Percentiles rank a stretch among this genome's conserved stretches.
Conservation (phyloP, 1,140 invertebrate species). For the Drosophila jambulina region DNA sequence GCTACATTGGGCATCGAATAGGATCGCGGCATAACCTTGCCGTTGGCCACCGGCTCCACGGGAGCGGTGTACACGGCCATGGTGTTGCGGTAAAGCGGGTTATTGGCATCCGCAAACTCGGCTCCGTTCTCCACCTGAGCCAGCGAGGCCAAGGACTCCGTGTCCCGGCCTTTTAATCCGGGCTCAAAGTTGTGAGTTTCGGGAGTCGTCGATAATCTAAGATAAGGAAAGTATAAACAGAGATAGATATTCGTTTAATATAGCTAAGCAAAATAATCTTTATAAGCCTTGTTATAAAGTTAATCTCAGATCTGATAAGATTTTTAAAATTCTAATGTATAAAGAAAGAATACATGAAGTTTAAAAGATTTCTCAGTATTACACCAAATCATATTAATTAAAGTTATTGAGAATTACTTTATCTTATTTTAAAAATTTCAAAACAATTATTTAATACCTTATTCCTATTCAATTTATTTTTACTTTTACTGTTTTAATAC, state of each 20-base stretch:
- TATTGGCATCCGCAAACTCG: constrained; percentile 38
- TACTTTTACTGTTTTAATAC: constrained; percentile 10
- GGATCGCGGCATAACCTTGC: constrained; percentile 67
- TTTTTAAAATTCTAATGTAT: too few relatives aligned
- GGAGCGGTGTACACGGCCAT: constrained; percentile 59
- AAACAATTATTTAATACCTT: not conserved
- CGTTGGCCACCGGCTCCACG: constrained; percentile 29
- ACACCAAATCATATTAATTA: not conserved
- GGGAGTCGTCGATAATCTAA: constrained; percentile 95
- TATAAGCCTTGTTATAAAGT: not conserved
- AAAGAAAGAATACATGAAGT: too few relatives aligned
- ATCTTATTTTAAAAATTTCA: not conserved
- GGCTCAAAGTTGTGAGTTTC: constrained; percentile 90
- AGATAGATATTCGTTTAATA: not conserved
- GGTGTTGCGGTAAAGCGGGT: constrained; percentile 69
- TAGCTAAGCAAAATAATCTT: not conserved
- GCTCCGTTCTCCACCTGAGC: constrained; percentile 44
- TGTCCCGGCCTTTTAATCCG: constrained; percentile 48
- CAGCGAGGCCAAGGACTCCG: constrained; percentile 64
- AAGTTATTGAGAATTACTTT: not conserved
- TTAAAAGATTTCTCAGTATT: not conserved
- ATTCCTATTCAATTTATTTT: constrained; percentile 8
- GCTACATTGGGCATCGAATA: constrained; percentile 81
- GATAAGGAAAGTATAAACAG: not conserved
- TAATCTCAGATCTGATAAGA: not conserved